Base-by-base conservation (phyloP, 2,797 vertebrate species). In the Leptoclinus maculatus region DNA sequence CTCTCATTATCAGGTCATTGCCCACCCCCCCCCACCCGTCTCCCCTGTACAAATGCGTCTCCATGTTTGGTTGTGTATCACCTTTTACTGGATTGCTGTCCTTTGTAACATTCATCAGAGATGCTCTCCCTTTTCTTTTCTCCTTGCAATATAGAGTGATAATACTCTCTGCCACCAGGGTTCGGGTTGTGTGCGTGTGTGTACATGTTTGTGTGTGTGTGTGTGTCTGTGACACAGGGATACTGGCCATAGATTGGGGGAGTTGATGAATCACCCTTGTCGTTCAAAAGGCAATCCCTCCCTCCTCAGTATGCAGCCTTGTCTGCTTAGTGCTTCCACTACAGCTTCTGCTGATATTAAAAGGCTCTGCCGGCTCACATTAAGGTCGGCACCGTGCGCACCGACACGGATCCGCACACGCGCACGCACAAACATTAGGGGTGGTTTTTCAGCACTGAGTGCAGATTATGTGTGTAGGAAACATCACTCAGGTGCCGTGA, bases 241-340 rank as follows among this genome's bases (percentile, higher is more conserved):
- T 85, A 83, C 90, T 81, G 91, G 90, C 90, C 84, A 84, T 87
- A 95, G 93, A 95, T 95, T 95, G 95, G 88, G 80, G 87, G 87
- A 90, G 90, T 90, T 95, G 95, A 95, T 95, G 92, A 95, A 95
- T 95, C 87, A 76, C 90, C 88, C 84, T 64, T 91, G 89, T 94
- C 87, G 93, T 94, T 94, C 92, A 92, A 92, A 92, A 95, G 93
- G 93, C 94, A 95, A 95, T 95, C 92, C 91, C 90, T 91, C 88
- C 93, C 94, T 94, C 93, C 93, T 95, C 94, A 93, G 94, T 95
- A 95, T 95, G 94, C 94, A 95, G 93, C 92, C 91, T 79, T 91
- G 91, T 94, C 92, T 91, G 87, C 93, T 94, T 92, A 93, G 88
- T 90, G 87, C 91, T 92, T 90, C 92, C 87, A 53, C 90, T 79